Conservation (phyloP, 2,888 invertebrate species). For the Selenia dentaria region DNA sequence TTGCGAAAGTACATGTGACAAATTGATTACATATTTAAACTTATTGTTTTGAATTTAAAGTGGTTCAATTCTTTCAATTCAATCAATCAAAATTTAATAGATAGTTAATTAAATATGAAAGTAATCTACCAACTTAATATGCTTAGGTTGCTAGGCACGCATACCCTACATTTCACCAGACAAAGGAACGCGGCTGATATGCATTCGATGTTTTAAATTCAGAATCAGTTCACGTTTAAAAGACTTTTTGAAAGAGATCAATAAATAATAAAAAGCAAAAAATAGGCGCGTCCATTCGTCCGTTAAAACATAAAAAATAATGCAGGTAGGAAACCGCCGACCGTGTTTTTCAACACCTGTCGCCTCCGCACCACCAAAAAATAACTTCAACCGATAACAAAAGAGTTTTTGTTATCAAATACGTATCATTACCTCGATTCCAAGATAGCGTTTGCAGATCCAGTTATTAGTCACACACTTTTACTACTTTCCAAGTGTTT, state of each 20-base stretch:
- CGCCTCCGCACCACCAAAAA: slow-evolving; percentile 23
- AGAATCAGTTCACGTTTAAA: background rate
- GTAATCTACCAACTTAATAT: background rate
- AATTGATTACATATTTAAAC: no score
- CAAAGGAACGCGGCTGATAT: slow-evolving; percentile 1
- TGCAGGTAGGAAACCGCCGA: slow-evolving; percentile 29
- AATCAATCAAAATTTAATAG: no score
- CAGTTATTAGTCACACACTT: slow-evolving; percentile 32
- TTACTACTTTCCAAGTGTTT: slow-evolving; percentile 32
- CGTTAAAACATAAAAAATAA: slow-evolving; percentile 21
- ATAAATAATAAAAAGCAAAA: slow-evolving; percentile 6
- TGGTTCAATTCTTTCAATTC: no score
- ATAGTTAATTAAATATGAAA: no score
- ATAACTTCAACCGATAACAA: slow-evolving; percentile 34
- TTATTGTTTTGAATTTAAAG: no score
- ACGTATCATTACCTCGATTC: slow-evolving; percentile 40
- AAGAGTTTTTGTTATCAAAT: slow-evolving; percentile 39
- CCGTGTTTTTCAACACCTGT: slow-evolving; percentile 31
- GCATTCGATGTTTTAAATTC: slow-evolving; percentile 6
- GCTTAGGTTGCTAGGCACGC: slow-evolving; percentile 6
- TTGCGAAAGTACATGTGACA: no score
- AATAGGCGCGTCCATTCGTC: slow-evolving; percentile 7
- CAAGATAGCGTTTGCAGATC: slow-evolving; percentile 31
- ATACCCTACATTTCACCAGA: slow-evolving; percentile 13
- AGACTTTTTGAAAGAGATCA: background rate